Evolutionary conservation across 1,140 invertebrate species (phyloP).

Genomic region (Papilio polytes): DNA sequence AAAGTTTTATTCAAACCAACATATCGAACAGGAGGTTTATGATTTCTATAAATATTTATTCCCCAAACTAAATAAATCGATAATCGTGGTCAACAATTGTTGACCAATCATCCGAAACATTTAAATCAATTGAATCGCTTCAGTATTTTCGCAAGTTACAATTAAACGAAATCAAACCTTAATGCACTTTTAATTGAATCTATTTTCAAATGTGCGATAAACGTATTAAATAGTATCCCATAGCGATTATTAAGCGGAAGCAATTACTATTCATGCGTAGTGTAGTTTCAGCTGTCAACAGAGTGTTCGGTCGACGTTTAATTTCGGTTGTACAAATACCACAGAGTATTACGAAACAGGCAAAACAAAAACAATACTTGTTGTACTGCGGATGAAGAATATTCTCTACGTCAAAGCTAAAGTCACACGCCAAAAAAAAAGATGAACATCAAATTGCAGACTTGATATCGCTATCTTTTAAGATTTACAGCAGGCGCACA

Average conservation of each 20-base stretch:
- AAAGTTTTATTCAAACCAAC: too few relatives aligned
- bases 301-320: constrained; percentile 11
- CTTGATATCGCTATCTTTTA: not conserved
- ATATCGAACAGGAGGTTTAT: too few relatives aligned
- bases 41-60: not conserved
- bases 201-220: not conserved
- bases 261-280: constrained; percentile 19
- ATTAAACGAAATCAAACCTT: not conserved
- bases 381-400: constrained; percentile 8
- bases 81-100: not conserved
- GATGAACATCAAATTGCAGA: not conserved
- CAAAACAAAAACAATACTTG: not conserved
- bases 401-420: not conserved
- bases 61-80: not conserved
- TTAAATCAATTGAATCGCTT: constrained; percentile 4
- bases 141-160: not conserved
- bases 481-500: not conserved
- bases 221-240: not conserved
- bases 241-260: constrained; percentile 10
- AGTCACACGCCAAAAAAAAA: not conserved
- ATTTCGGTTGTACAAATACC: constrained; percentile 21
- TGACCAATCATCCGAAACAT: constrained; percentile 13
- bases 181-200: not conserved
- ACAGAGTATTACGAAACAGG: not conserved
- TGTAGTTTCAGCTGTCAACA: constrained; percentile 18